Evolutionary conservation across 2,888 invertebrate genomes (phyloP), one percentile per base, ranked within the genome.

Genomic region (Hermaeophaga mercurialis): DNA sequence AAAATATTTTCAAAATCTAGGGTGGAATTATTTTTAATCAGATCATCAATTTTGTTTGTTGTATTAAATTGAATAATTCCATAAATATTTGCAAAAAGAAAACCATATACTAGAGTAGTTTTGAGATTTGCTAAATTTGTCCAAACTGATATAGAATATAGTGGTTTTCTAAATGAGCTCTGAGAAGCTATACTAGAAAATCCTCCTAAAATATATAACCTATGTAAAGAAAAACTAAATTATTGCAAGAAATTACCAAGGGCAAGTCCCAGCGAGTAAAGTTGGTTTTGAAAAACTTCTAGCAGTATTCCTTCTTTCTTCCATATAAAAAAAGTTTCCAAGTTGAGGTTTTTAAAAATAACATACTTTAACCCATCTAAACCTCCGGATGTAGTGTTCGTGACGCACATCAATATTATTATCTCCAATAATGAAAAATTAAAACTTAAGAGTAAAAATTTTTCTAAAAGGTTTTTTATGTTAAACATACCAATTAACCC

Each of bases 151-250:
- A 36, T 55, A 28, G 22, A 33, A 7, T 53, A 54, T n/a, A 57
- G 9, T 33, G 54, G 48, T 31, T 47, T 45, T 54, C 60, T 46
- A 24, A 60, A 60, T 11, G 38, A 14, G 8, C 48, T 49, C 45
- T 54, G 52, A 2, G 57, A 39, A 24, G 49, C 54, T 41, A 60
- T 57, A 18, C 49, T 55, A 3, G 60, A 60, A 45, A 55, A 45
- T 11, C 57, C 60, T 34, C 60, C 60, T 60, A 55, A 56, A 33
- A 31, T 14, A 34, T 28, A 5, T 22, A 22, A n/a, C n/a, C n/a
- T n/a, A 36, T 15, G 1, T 36, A 36, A 9, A 36, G 8, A n/a
- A n/a, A 9, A 12, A 47, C 14, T 6, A 22, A 22, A 22, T n/a
- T n/a, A n/a, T n/a, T n/a, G 22, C 22, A 34, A 38, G 34, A 18